A percentile compares a stretch with the other conserved stretches of the same genome.
These are phyloP conservation scores for Junonia oenone DNA, from an alignment of 2,888 invertebrate genomes.

Conservation along the genomic window DNA sequence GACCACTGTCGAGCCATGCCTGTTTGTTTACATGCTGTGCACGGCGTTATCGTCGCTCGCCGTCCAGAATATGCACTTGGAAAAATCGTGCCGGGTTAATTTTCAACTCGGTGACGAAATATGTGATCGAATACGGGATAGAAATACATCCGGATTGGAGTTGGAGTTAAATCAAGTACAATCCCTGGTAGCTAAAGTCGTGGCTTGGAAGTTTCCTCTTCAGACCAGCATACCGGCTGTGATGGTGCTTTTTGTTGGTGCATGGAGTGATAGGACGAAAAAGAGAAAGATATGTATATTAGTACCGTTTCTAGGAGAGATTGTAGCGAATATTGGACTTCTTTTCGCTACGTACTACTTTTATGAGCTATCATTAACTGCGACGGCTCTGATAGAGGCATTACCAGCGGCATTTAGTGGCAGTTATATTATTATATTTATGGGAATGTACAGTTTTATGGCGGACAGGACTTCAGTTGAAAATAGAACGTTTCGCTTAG, in stretches of 20 bases:
- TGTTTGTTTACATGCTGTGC: constrained; percentile 83
- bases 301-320: constrained; percentile 77
- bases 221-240: constrained; percentile 80
- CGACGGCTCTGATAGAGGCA: constrained; percentile 75
- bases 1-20: constrained; percentile 83
- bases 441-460: constrained; percentile 82
- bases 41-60: constrained; percentile 82
- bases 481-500: constrained; percentile 82
- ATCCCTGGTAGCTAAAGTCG: constrained; percentile 70
- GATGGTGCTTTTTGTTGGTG: constrained; percentile 79
- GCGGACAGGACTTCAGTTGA: constrained; percentile 79
- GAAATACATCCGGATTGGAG: constrained; percentile 65
- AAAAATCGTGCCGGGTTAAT: constrained; percentile 80
- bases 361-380: constrained; percentile 69
- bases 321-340: constrained; percentile 72
- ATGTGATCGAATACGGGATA: constrained; percentile 69
- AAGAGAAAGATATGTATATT: constrained; percentile 80
- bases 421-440: constrained; percentile 79
- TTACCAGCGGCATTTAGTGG: constrained; percentile 81
- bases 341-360: constrained; percentile 79
- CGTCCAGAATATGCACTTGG: constrained; percentile 78
- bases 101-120: constrained; percentile 69
- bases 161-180: constrained; percentile 64
- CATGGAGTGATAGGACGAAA: constrained; percentile 82
- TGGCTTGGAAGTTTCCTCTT: constrained; percentile 80